Evolutionary conservation across 2,113 vertebrate species (phyloP).

Genomic region (Ageneiosus marmoratus): DNA sequence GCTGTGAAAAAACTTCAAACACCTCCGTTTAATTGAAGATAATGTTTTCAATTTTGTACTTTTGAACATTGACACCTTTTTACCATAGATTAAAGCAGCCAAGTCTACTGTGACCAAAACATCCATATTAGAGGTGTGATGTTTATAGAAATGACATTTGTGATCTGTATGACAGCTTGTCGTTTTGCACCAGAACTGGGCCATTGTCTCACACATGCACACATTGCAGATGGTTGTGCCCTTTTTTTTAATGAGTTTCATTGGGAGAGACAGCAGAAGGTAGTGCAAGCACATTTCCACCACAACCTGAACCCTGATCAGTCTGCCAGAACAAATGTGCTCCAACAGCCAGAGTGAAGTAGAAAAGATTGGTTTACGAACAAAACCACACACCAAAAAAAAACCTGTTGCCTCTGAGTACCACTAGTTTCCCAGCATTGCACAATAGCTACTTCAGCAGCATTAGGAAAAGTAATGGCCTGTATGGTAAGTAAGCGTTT

Average conservation of each 20-base stretch:
- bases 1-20: neutral
- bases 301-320: slow-evolving; percentile 35
- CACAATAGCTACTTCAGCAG: slow-evolving; percentile 27
- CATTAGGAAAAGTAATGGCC: slow-evolving; percentile 36
- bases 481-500: slow-evolving; percentile 18
- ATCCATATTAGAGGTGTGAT: neutral
- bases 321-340: slow-evolving; percentile 26
- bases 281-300: slow-evolving; percentile 21
- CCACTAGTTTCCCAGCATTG: slow-evolving; percentile 19
- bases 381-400: neutral
- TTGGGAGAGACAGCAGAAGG: slow-evolving; percentile 44
- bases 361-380: neutral
- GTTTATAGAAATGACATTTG: slow-evolving; percentile 16
- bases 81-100: neutral
- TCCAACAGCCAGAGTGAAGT: slow-evolving; percentile 21
- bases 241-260: slow-evolving; percentile 50
- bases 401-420: neutral
- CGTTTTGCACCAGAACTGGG: slow-evolving; percentile 30
- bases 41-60: neutral
- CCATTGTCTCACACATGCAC: slow-evolving; percentile 13
- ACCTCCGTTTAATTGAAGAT: neutral
- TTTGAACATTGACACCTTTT: neutral
- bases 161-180: slow-evolving; percentile 14
- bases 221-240: slow-evolving; percentile 14
- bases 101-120: neutral